Conservation (phyloP, 2,888 invertebrate genomes). For the Volucella inflata region DNA sequence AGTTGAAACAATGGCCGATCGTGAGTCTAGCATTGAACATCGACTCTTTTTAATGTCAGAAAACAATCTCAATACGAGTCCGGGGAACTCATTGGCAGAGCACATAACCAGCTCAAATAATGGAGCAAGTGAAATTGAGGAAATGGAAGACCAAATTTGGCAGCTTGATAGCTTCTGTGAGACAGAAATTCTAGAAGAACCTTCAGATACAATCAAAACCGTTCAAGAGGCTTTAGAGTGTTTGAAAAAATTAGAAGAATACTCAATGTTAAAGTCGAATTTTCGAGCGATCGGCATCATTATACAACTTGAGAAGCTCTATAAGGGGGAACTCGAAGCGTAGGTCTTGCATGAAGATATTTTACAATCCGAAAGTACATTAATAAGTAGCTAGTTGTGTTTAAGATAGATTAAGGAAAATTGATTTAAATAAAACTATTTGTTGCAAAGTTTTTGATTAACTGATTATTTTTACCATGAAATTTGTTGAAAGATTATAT, state of each 20-base stretch:
- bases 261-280: conserved; percentile 81
- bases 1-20: not conserved
- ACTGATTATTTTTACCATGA: too few species aligned
- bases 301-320: conserved; percentile 80
- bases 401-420: too few species aligned
- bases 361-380: too few species aligned
- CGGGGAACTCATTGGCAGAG: conserved; percentile 4
- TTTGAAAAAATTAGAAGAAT: conserved; percentile 81
- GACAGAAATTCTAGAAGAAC: not conserved
- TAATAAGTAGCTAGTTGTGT: too few species aligned
- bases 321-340: conserved; percentile 73
- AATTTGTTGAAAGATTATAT: too few species aligned
- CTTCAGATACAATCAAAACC: conserved; percentile 41
- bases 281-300: conserved; percentile 82
- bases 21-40: conserved; percentile 7
- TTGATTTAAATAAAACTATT: too few species aligned
- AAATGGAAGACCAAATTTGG: conserved; percentile 13
- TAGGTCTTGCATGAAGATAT: conserved; percentile 8
- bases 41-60: not conserved
- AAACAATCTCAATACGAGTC: not conserved
- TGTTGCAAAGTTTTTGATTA: too few species aligned
- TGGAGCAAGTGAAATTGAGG: conserved; percentile 29
- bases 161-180: conserved; percentile 33
- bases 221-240: conserved; percentile 80
- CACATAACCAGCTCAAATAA: conserved; percentile 41